Percentiles rank a stretch among this genome's conserved stretches.
These are phyloP conservation scores for Heterochromis multidens DNA, from an alignment of 2,113 vertebrate genomes.

Conservation along the genomic window DNA sequence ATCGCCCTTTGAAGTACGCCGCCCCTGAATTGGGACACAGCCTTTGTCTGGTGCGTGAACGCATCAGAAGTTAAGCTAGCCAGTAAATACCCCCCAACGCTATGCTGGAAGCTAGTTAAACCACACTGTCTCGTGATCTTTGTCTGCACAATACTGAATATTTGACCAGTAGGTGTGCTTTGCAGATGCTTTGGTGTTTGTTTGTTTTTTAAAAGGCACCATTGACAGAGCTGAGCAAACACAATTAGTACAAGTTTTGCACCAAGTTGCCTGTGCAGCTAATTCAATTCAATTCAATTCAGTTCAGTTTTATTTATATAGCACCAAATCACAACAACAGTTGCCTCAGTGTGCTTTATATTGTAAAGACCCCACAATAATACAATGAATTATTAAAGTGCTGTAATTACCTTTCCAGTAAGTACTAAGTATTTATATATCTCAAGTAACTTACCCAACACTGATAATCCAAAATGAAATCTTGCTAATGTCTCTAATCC, in stretches of 20 bases:
- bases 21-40: too few relatives aligned
- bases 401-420: neutral
- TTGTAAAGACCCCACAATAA: too few relatives aligned
- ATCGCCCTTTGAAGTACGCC: too few relatives aligned
- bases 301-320: too few relatives aligned
- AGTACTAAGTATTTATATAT: neutral
- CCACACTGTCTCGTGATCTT: neutral
- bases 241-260: neutral
- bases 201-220: neutral
- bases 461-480: neutral
- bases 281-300: too few relatives aligned
- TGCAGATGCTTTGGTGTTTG: neutral
- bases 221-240: fast-evolving
- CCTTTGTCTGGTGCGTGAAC: neutral
- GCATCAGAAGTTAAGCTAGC: neutral
- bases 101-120: neutral
- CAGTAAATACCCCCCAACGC: neutral
- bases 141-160: neutral
- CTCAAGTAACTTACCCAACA: neutral
- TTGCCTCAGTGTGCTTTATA: too few relatives aligned
- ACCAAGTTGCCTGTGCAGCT: neutral
- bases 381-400: neutral
- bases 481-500: neutral
- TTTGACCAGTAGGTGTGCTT: neutral
- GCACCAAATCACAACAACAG: too few relatives aligned